phyloP scores from a whole-genome alignment of 2,888 invertebrate species.

The Drosophila infuscata region DNA sequence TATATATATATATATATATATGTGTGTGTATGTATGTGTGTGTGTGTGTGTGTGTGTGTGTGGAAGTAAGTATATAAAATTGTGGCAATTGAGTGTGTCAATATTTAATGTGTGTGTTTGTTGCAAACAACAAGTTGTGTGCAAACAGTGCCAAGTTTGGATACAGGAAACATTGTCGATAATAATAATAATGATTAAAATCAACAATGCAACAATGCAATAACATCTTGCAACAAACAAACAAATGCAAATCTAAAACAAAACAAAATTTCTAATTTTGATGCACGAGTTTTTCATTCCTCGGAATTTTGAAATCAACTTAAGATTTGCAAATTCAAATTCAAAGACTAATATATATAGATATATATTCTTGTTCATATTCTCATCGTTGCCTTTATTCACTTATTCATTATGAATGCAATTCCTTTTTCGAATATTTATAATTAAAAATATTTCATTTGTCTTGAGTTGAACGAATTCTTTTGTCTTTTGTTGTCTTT shows the following conservation, averaged over 20 bases:
- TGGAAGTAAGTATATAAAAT: not conserved
- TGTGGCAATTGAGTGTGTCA: constrained; percentile 11
- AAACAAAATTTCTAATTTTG: too few relatives aligned
- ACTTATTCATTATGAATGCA: not conserved
- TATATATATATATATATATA: not conserved
- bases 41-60: not conserved
- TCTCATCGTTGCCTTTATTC: not conserved
- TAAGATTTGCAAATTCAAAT: not conserved
- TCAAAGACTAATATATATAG: not conserved
- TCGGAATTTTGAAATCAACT: not conserved
- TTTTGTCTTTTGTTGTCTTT: constrained; percentile 4
- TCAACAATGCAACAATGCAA: not conserved
- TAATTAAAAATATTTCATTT: too few relatives aligned
- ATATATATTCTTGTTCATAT: not conserved
- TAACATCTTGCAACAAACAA: not conserved
- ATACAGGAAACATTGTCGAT: constrained; percentile 9
- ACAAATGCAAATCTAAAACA: not conserved
- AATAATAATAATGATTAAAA: constrained; percentile 3
- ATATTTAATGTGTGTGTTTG: constrained; percentile 17
- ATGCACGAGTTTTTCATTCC: too few relatives aligned
- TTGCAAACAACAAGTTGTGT: constrained; percentile 6
- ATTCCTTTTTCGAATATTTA: too few relatives aligned
- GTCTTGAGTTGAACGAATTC: constrained; percentile 36
- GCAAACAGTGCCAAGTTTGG: constrained; percentile 11
- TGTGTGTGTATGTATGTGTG: constrained; percentile 13